Percentiles rank a stretch among this genome's conserved stretches.
Conservation (phyloP, 2,888 invertebrate genomes). For the Yponomeuta evonymella region DNA sequence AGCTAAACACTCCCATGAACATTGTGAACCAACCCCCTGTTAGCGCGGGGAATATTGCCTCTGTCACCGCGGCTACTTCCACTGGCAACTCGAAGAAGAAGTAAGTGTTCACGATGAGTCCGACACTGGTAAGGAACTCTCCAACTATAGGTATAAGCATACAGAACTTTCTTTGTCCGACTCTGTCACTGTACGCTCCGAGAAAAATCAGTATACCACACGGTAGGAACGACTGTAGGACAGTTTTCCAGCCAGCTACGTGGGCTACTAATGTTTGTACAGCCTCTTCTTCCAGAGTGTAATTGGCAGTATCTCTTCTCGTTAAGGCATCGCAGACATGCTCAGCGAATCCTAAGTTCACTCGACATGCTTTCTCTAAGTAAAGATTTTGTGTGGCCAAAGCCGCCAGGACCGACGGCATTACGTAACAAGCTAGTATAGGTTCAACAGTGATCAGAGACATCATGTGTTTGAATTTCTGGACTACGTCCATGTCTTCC, state of each 20-base stretch:
- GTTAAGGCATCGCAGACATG: constrained; percentile 87
- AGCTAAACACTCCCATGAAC: constrained; percentile 94
- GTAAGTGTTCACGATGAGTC: constrained; percentile 86
- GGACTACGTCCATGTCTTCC: constrained; percentile 67
- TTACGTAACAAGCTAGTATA: constrained; percentile 83
- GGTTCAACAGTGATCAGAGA: constrained; percentile 85
- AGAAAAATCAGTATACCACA: constrained; percentile 87
- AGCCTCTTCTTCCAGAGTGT: constrained; percentile 75
- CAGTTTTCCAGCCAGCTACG: constrained; percentile 91
- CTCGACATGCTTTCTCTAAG: constrained; percentile 90
- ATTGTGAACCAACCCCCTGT: constrained; percentile 93
- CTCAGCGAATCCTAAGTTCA: constrained; percentile 83
- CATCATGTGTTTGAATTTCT: constrained; percentile 75
- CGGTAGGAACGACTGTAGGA: constrained; percentile 87
- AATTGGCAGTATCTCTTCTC: constrained; percentile 80
- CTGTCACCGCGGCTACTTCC: constrained; percentile 87
- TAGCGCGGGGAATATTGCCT: constrained; percentile 87
- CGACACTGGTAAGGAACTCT: constrained; percentile 86
- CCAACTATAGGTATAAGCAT: constrained; percentile 89
- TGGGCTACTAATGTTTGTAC: constrained; percentile 86
- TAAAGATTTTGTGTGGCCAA: constrained; percentile 90
- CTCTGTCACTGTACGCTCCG: constrained; percentile 85
- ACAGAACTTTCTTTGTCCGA: constrained; percentile 84
- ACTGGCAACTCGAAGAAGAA: constrained; percentile 87
- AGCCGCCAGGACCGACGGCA: constrained; percentile 79